Conservation (phyloP, 1,140 invertebrate genomes). For the Mercenaria mercenaria region DNA sequence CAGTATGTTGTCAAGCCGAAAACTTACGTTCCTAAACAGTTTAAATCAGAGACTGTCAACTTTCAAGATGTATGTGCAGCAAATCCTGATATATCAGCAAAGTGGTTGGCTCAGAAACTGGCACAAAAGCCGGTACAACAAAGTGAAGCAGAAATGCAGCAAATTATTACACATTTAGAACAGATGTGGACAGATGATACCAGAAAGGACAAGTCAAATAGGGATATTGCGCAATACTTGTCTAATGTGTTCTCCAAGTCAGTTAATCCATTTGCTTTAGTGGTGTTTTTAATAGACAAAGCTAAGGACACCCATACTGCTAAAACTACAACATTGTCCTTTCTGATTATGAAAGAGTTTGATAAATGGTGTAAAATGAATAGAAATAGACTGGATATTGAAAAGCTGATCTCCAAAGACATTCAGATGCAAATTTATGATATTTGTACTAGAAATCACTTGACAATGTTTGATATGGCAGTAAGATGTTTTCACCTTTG, state of each 20-base stretch:
- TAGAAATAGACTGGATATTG: conserved; percentile 34
- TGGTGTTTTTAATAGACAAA: conserved; percentile 74
- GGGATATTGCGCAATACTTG: conserved; percentile 57
- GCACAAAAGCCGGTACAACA: conserved; percentile 25
- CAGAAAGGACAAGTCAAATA: conserved; percentile 62
- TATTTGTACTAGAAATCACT: conserved; percentile 76
- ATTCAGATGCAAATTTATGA: conserved; percentile 72
- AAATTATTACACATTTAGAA: conserved; percentile 43
- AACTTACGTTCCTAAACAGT: neutral
- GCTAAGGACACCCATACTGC: conserved; percentile 72
- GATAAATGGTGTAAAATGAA: conserved; percentile 74
- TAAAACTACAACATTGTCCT: conserved; percentile 79
- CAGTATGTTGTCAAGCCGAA: neutral
- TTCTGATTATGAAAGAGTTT: conserved; percentile 79
- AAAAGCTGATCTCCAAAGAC: conserved; percentile 68
- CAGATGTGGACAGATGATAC: conserved; percentile 65
- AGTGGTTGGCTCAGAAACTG: conserved; percentile 40
- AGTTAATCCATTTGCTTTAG: conserved; percentile 75
- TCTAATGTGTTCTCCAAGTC: conserved; percentile 54
- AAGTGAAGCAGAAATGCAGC: conserved; percentile 57
- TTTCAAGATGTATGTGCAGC: neutral
- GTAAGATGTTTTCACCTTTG: conserved; percentile 76
- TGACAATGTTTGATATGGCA: conserved; percentile 76
- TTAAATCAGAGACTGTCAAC: neutral
- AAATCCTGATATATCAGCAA: conserved; percentile 29